Conservation (phyloP, 2,113 vertebrate genomes). For the Neotoma lepida region DNA sequence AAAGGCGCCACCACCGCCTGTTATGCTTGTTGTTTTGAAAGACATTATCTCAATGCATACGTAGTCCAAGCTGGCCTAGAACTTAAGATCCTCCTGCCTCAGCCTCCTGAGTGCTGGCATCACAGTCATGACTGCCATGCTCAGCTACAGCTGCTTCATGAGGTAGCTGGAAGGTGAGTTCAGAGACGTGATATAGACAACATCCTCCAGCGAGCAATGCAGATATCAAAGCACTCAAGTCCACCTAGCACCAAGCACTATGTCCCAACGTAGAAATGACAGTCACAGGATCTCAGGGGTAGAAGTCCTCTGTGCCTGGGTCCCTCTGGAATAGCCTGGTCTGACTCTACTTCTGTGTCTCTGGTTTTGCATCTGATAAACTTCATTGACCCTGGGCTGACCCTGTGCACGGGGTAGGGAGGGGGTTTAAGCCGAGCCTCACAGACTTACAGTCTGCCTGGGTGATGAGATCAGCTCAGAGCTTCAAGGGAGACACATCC, state of each 20-base stretch:
- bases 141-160: background rate
- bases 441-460: background rate
- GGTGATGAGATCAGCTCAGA: background rate
- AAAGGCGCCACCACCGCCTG: background rate
- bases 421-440: too few relatives aligned
- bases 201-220: fast-evolving
- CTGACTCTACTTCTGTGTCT: background rate
- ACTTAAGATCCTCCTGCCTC: background rate
- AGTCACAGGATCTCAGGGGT: background rate
- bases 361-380: background rate
- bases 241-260: background rate
- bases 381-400: background rate
- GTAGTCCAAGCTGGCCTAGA: background rate
- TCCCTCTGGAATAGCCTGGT: background rate
- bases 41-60: background rate
- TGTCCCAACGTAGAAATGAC: background rate
- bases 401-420: too few relatives aligned
- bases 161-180: background rate
- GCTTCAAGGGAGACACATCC: background rate
- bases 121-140: background rate
- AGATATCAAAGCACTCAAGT: background rate
- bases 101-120: background rate
- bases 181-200: background rate
- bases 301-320: background rate
- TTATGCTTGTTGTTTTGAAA: background rate